Evolutionary conservation across 2,888 invertebrate genomes (phyloP), one percentile per base, ranked within the genome.

Genomic region (Hydropsyche betteni): DNA sequence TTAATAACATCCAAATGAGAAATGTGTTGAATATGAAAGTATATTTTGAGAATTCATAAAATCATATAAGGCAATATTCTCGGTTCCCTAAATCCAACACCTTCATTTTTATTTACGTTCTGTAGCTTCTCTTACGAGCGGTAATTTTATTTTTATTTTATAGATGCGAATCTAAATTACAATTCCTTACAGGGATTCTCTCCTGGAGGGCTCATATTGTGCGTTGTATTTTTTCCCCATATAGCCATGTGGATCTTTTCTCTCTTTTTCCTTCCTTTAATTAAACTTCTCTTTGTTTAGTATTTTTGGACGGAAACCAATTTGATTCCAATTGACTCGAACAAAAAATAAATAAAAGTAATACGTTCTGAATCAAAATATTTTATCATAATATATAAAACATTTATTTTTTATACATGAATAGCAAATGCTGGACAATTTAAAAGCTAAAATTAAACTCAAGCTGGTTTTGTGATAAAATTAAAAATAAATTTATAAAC

Each of bases 241-340:
- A 24, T 24, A 24, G 24, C 24, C 24, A 24, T 24, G 24, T 24
- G 24, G 24, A 24, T 16, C 14, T 68, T 68, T 61, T 64, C 72
- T 73, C 36, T 74, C 44, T 72, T 72, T 72, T 72, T 12, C 16
- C 24, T 72, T 36, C 58, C 38, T 68, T 68, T 74, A 74, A 74
- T 68, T 74, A 74, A 68, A 74, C n/a, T 74, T 74, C 68, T 12
- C 51, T 51, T 51, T 51, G 8, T 51, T 51, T 51, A 51, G 24
- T 24, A 24, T 24, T 24, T 24, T 24, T 24, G 24, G 24, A 24
- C 24, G 24, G 24, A 24, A 24, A 24, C 24, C 24, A 24, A 24
- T 24, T 24, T 24, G 24, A 24, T 24, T 24, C 24, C 24, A 24
- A 24, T 24, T 24, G 2, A 24, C 24, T 24, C 24, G 1, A 24